Base-by-base conservation (phyloP, 2,888 invertebrate species). In the Cetonia aurata region DNA sequence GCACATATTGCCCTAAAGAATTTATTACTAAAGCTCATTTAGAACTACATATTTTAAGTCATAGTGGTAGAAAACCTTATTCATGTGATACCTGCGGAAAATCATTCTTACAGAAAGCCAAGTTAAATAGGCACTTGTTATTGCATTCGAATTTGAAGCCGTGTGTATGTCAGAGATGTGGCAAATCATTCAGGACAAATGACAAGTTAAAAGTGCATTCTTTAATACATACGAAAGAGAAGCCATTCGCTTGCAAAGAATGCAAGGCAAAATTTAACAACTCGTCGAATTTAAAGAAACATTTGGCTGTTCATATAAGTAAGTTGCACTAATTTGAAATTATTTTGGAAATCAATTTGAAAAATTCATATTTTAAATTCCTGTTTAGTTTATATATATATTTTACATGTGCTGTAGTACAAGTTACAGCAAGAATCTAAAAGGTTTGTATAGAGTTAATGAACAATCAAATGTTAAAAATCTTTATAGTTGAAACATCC, bases 1-100 rank as follows among this genome's bases (percentile, higher is more conserved):
- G 89, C 78, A 81, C 82, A 3, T 76, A 83, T 15, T 89, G 89
- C 73, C 82, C 82, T 10, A 86, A 91, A 87, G 87, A 88, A 62
- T 94, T 94, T 80, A 88, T 90, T 1, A 88, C 90, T 4, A 89
- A 89, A 68, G 90, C 92, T 0, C 94, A 94, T 81, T 89, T 89
- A 74, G 90, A 92, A 78, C 91, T 93, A 75, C 94, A 94, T 76
- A 86, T 89, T 80, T 86, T 90, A 13, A 89, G 88, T 19, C 93
- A 94, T 77, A 86, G 86, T 37, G 89, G 89, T 57, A 87, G 87
- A 74, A 87, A 89, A 70, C 88, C 88, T 0, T 90, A 87, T 76
- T 80, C 86, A 0, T 93, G 92, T 76, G 86, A 86, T 12, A 80
- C 87, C 0, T 94, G 94, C 77, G 86, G 87, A 0, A 92, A 91